Conservation (phyloP, 2,888 invertebrate species). For the Petrolisthes cinctipes region DNA sequence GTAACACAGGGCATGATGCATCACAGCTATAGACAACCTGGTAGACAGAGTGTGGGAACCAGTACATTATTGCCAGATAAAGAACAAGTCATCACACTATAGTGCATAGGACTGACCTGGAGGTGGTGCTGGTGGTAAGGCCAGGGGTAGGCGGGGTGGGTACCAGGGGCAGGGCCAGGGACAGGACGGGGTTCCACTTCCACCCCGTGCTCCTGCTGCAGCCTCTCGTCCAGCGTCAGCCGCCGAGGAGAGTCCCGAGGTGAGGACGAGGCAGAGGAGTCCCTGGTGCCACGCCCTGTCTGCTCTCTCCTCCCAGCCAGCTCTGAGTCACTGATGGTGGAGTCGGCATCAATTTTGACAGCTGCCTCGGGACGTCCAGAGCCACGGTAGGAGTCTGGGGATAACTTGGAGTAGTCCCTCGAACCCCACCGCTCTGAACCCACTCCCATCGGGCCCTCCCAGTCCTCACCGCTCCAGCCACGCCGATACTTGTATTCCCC, state of each 20-base stretch:
- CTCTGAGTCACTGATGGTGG: slow-evolving; percentile 74
- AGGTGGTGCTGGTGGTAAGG: slow-evolving; percentile 41
- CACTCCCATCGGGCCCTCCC: background rate
- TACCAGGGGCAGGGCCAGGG: slow-evolving; percentile 10
- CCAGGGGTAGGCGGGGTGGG: background rate
- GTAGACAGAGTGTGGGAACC: too few relatives aligned
- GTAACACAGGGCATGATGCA: too few relatives aligned
- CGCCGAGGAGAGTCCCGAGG: slow-evolving; percentile 73
- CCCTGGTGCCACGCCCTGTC: slow-evolving; percentile 10
- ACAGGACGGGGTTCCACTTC: slow-evolving; percentile 8
- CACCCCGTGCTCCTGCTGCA: slow-evolving; percentile 75
- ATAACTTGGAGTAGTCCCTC: background rate
- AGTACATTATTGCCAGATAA: too few relatives aligned
- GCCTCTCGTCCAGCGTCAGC: slow-evolving; percentile 75
- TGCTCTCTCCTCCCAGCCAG: slow-evolving; percentile 67
- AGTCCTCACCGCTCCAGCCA: slow-evolving; percentile 36
- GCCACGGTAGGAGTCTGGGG: background rate
- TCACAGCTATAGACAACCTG: background rate
- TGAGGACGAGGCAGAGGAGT: slow-evolving; percentile 21
- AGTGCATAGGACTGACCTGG: slow-evolving; percentile 17
- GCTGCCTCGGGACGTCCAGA: slow-evolving; percentile 22
- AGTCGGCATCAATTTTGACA: slow-evolving; percentile 70
- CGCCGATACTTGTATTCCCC: slow-evolving; percentile 28
- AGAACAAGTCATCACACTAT: too few relatives aligned
- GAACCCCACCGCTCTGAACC: background rate